These are phyloP conservation scores for Zoanthus solanderi DNA, from an alignment of 92 coral and sea anemone species.

Conservation along the genomic window DNA sequence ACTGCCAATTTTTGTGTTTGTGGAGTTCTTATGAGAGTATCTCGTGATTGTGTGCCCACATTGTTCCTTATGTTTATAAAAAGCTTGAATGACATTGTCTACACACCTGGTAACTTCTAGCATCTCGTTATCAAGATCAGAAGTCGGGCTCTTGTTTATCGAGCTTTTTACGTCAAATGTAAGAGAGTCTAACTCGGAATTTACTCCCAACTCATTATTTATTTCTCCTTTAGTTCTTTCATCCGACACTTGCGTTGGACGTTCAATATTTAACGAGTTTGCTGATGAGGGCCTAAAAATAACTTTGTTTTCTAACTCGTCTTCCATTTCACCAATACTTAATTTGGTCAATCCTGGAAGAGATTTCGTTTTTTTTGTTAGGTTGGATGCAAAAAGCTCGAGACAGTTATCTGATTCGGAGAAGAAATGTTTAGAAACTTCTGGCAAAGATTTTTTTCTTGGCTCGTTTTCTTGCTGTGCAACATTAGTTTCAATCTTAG, in stretches of 20 bases:
- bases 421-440: background rate
- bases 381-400: background rate
- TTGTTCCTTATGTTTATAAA: constrained; percentile 43
- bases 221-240: background rate
- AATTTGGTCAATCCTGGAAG: constrained; percentile 8
- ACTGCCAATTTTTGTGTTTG: background rate
- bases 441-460: constrained; percentile 13
- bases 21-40: background rate
- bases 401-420: background rate
- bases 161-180: constrained; percentile 15
- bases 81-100: constrained; percentile 29
- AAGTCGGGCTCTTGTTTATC: background rate
- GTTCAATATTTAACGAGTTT: constrained; percentile 20
- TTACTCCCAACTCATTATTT: background rate
- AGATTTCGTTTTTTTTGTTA: constrained; percentile 2
- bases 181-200: constrained; percentile 6
- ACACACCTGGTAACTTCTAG: constrained; percentile 40
- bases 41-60: constrained; percentile 26
- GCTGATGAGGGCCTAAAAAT: background rate
- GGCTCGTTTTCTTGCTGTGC: constrained; percentile 8
- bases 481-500: background rate
- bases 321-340: background rate
- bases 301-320: constrained; percentile 8
- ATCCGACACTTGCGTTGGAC: background rate
- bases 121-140: constrained; percentile 30